Base-by-base conservation (phyloP, 2,113 vertebrate genomes). In the Spermophilus dauricus region DNA sequence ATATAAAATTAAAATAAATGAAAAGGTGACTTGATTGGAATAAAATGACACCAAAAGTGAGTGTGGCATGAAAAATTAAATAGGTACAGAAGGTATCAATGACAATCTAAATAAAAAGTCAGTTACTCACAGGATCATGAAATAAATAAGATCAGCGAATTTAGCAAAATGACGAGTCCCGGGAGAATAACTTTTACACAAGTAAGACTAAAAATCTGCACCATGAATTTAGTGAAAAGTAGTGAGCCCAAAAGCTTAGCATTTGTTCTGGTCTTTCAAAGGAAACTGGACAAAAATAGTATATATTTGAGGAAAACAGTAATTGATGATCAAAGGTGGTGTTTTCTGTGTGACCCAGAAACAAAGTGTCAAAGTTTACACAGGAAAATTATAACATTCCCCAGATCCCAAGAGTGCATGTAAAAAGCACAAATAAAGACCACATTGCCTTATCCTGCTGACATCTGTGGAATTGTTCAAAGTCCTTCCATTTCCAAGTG, bases 341-440 rank as follows among this genome's bases (percentile, higher is more conserved):
- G 18, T 75, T 93, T 90, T 83, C 93, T 95, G 70, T 45, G 86
- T 80, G 82, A 95, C 91, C 86, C 90, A 77, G 78, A 89, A 81
- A 75, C 45, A 85, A 91, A 75, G 69, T 42, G 37, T 93, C 86
- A 53, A 63, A 88, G 70, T 84, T 91, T 84, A 72, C 56, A 7
- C 70, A 51, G 72, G 72, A 45, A 95, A 94, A 94, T 85, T 18
- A 70, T 39, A 87, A 39, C 67, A n/a, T 81, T 83, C 42, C 89
- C 42, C 28, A 61, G 28, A 37, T 22, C 61, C 83, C 58, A n/a
- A 5, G 20, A 48, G 42, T 2, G 1, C 83, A 8, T 1, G 53
- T 70, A 72, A 56, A 45, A 63, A 70, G 65, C 73, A 17, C 73
- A 89, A 73, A 58, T 8, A 24, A 45, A 45, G 87, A 48, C n/a